Evolutionary conservation across 2,797 vertebrate genomes (phyloP).

Genomic region (Sandelia bainsii): DNA sequence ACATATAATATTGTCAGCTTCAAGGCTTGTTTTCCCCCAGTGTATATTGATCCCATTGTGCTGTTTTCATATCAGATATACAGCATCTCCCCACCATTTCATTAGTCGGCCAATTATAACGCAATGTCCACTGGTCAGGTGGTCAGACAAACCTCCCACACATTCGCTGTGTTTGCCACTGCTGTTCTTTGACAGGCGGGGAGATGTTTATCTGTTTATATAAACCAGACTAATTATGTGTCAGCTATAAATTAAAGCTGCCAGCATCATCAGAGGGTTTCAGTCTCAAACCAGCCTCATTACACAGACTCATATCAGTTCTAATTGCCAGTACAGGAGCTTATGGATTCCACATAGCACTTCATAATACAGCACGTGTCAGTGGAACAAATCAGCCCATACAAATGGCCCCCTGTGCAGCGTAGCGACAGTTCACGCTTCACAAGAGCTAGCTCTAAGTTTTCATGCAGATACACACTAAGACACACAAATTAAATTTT

Average conservation of each 20-base stretch:
- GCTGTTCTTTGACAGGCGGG: conserved; percentile 29
- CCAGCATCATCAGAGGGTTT: conserved; percentile 54
- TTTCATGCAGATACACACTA: too few relatives aligned
- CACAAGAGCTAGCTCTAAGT: too few relatives aligned
- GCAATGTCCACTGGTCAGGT: conserved; percentile 5
- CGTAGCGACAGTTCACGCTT: too few relatives aligned
- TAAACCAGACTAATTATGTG: conserved; percentile 57
- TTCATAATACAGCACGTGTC: conserved; percentile 12
- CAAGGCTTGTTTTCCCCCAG: neutral
- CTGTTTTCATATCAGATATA: conserved; percentile 4
- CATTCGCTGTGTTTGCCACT: conserved; percentile 16
- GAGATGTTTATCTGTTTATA: conserved; percentile 59
- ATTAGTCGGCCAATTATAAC: conserved; percentile 27
- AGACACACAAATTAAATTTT: too few relatives aligned
- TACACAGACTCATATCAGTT: conserved; percentile 59
- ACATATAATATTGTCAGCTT: neutral
- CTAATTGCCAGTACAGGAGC: conserved; percentile 57
- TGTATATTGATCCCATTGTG: neutral
- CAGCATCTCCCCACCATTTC: conserved; percentile 5
- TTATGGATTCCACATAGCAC: conserved; percentile 44
- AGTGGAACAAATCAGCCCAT: conserved; percentile 32
- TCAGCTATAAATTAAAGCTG: conserved; percentile 62
- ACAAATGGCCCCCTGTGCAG: neutral
- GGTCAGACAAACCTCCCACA: conserved; percentile 16
- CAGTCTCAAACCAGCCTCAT: conserved; percentile 66